A percentile compares a stretch with the other conserved stretches of the same genome.
Conservation (phyloP, 2,888 invertebrate species). For the Scaptomyza caliginosa region DNA sequence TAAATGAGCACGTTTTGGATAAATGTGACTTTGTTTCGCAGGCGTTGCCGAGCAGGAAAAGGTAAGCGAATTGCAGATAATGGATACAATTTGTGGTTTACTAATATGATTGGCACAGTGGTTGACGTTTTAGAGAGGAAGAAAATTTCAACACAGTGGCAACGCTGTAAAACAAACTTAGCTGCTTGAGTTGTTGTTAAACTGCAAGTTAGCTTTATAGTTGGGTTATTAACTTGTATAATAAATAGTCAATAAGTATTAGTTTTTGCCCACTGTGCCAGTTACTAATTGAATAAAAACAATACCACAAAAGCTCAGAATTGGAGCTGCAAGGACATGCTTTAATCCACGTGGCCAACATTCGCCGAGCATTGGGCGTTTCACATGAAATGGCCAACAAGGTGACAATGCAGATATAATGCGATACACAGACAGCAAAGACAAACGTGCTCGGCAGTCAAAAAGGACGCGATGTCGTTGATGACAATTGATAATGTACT, state of each 20-base stretch:
- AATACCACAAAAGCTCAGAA: slow-evolving; percentile 19
- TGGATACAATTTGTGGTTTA: not conserved
- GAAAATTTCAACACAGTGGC: not conserved
- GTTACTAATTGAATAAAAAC: slow-evolving; percentile 41
- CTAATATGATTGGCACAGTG: not conserved
- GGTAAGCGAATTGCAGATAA: slow-evolving; percentile 10
- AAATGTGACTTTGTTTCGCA: slow-evolving; percentile 36
- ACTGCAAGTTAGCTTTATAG: too few species aligned
- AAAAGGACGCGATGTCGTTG: slow-evolving; percentile 33
- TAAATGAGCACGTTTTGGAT: slow-evolving; percentile 78
- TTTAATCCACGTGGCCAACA: slow-evolving; percentile 41
- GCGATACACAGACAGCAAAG: slow-evolving; percentile 62
- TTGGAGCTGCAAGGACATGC: slow-evolving; percentile 28
- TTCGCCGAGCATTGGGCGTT: slow-evolving; percentile 38
- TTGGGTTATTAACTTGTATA: too few species aligned
- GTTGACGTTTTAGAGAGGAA: not conserved
- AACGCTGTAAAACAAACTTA: not conserved
- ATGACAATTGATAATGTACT: slow-evolving; percentile 57
- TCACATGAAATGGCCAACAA: slow-evolving; percentile 72
- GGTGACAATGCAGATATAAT: slow-evolving; percentile 81
- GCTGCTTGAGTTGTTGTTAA: too few species aligned
- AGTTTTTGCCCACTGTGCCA: slow-evolving; percentile 25
- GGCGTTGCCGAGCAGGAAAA: slow-evolving; percentile 20
- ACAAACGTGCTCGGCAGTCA: slow-evolving; percentile 49
- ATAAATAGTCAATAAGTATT: not conserved